Evolutionary conservation across 2,113 vertebrate genomes (phyloP).

Genomic region (Callipepla californica): DNA sequence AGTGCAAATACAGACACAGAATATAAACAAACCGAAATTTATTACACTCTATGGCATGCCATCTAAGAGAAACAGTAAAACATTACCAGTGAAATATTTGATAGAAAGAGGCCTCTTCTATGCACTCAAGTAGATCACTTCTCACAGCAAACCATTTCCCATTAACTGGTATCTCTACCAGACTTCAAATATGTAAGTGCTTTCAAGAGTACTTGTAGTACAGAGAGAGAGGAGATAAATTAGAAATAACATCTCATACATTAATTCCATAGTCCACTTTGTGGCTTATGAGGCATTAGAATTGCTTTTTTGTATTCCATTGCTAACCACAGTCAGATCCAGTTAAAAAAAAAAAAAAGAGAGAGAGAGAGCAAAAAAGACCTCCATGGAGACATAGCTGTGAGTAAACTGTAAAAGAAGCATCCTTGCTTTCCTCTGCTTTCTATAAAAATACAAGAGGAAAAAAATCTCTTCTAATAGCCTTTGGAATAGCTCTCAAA

Average conservation of each 20-base stretch:
- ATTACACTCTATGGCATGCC: constrained; percentile 75
- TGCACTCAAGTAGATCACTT: constrained; percentile 56
- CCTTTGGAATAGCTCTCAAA: constrained; percentile 43
- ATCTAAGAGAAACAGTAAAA: constrained; percentile 84
- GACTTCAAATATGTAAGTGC: constrained; percentile 49
- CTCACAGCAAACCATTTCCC: constrained; percentile 68
- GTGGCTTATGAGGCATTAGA: constrained; percentile 65
- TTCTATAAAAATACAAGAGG: neutral
- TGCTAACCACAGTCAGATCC: constrained; percentile 65
- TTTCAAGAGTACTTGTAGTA: constrained; percentile 56
- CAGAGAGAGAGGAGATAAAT: constrained; percentile 35
- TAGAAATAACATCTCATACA: constrained; percentile 68
- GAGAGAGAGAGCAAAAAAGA: neutral
- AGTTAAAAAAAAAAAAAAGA: neutral
- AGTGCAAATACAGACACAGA: constrained; percentile 81
- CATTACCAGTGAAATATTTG: constrained; percentile 75
- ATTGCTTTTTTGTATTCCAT: constrained; percentile 64
- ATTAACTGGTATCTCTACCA: constrained; percentile 46
- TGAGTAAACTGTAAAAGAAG: constrained; percentile 34
- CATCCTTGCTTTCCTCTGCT: neutral
- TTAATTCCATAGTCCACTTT: constrained; percentile 73
- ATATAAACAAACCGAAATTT: constrained; percentile 85
- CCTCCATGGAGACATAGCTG: constrained; percentile 6
- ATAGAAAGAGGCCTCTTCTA: constrained; percentile 66
- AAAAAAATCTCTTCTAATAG: neutral